Base-by-base conservation (phyloP, 2,113 vertebrate species). In the Etheostoma cragini region DNA sequence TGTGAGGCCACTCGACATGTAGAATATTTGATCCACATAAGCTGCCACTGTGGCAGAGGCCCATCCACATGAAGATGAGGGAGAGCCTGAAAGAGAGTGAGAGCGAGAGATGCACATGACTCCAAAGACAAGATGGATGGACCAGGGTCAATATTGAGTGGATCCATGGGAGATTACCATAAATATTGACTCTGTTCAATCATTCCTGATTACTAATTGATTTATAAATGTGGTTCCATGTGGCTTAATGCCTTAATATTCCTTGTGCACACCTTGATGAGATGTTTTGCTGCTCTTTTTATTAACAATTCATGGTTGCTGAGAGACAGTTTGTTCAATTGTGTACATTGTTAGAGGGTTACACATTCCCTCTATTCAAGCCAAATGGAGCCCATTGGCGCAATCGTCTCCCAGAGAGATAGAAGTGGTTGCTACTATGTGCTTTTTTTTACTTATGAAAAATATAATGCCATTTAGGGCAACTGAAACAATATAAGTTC, bases 1-100 rank as follows among this genome's bases (percentile, higher is more conserved):
- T 24, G 76, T n/a, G 45, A 78, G 63, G 42, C 83, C 42, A 66
- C 86, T 91, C 85, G 81, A 90, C 85, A 68, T 72, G 87, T 69
- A n/a, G 70, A 84, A 81, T 80, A 84, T 84, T 74, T 68, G 74
- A 88, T 87, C 67, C 68, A 72, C 58, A 79, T 79, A 71, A 49
- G 65, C 67, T 76, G 67, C 0, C 42, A 16, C 45, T 79, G 76
- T 78, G 87, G 50, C 69, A 80, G 62, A 74, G 63, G 38, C 53
- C 10, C 64, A 63, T 73, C 22, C 46, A 69, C 56, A 65, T 11
- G 58, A 61, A 77, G 61, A 79, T 76, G 24, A 70, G 5, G 6
- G 35, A 35, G 35, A 35, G 35, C 35, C 35, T 35, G 57, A 21
- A 22, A 10, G 24, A 53, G 15, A 35, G 4, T 80, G 53, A 50